Evolutionary conservation across 1,140 invertebrate genomes (phyloP).

Genomic region (Popillia japonica): DNA sequence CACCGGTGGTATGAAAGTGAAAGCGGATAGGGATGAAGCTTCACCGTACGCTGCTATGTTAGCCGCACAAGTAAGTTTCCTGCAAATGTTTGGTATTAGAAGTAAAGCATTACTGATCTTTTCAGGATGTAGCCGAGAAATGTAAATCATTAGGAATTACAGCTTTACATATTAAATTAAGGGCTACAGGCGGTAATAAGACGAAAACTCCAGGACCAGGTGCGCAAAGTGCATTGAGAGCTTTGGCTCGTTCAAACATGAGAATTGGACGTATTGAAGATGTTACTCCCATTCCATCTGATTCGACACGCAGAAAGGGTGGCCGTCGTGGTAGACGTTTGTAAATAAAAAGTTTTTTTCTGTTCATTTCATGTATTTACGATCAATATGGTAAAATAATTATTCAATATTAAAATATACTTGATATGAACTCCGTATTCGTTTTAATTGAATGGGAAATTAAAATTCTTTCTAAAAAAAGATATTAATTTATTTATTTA

Average conservation of each 20-base stretch:
- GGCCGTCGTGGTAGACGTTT: conserved; percentile 98
- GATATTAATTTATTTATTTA: not conserved
- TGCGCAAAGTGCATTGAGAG: conserved; percentile 96
- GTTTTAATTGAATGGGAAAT: conserved; percentile 10
- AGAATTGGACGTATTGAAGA: conserved; percentile 99
- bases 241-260: conserved; percentile 97
- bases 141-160: conserved; percentile 97
- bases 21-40: conserved; percentile 99
- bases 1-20: conserved; percentile 99
- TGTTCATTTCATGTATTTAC: conserved; percentile 36
- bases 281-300: conserved; percentile 99
- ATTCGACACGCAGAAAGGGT: conserved; percentile 98
- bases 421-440: conserved; percentile 22
- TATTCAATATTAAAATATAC: conserved; percentile 7
- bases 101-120: conserved; percentile 42
- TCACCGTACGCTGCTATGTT: conserved; percentile 99
- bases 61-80: conserved; percentile 87
- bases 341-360: conserved; percentile 67
- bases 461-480: no score
- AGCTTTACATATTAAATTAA: conserved; percentile 96
- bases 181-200: conserved; percentile 98
- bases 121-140: conserved; percentile 97
- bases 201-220: conserved; percentile 98
- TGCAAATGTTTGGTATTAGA: not conserved
- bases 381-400: not conserved